phyloP scores from a whole-genome alignment of 2,888 invertebrate genomes.

The Ecliptopera silaceata region DNA sequence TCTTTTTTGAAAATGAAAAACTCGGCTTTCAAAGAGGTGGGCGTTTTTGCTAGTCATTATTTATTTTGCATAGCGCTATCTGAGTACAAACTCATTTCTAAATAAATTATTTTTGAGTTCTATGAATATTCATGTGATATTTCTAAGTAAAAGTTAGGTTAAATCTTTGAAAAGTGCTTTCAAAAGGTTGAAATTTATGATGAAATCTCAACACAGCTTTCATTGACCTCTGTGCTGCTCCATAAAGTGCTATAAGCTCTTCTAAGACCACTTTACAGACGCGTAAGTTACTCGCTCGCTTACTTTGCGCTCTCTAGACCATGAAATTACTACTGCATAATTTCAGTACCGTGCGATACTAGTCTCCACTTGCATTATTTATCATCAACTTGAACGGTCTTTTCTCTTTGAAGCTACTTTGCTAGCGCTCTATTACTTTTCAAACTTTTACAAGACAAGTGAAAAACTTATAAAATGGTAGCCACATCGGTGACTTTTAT shows the following conservation, averaged over 20 bases:
- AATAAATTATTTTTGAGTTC: too few relatives aligned
- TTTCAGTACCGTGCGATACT: conserved; percentile 43
- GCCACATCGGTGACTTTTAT: background rate
- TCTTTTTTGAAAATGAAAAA: too few relatives aligned
- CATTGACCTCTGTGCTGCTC: conserved; percentile 32
- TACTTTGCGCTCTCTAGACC: conserved; percentile 53
- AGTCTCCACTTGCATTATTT: conserved; percentile 39
- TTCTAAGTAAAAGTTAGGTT: background rate
- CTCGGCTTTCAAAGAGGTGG: too few relatives aligned
- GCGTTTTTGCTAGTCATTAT: too few relatives aligned
- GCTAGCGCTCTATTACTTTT: background rate
- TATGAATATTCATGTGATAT: too few relatives aligned
- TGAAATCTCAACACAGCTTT: background rate
- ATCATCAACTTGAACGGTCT: conserved; percentile 29
- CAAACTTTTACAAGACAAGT: background rate
- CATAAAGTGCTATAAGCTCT: conserved; percentile 49
- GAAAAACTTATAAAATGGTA: background rate
- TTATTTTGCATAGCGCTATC: too few relatives aligned
- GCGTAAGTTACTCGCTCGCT: conserved; percentile 32
- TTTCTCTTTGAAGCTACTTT: conserved; percentile 8
- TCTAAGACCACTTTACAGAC: conserved; percentile 52
- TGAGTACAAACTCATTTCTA: too few relatives aligned
- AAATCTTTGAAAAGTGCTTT: background rate
- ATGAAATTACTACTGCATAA: conserved; percentile 55
- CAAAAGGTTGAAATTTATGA: background rate